Evolutionary conservation across 2,797 vertebrate species (phyloP).

Genomic region (Brotula barbata): DNA sequence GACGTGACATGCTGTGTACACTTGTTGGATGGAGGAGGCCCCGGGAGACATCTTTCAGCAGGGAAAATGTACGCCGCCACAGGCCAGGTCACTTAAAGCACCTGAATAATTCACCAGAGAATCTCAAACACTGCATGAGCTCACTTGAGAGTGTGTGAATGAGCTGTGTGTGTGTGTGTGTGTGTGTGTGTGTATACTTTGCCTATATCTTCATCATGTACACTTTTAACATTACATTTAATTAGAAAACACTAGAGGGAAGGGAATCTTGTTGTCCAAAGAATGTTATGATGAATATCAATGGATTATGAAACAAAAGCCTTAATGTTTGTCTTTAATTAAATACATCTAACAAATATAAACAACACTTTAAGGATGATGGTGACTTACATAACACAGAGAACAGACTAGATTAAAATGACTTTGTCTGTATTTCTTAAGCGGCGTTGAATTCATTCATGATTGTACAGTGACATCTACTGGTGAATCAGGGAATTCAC

Average conservation of each 20-base stretch:
- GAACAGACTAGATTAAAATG: too few species aligned
- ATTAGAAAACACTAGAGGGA: conserved; percentile 11
- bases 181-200: background rate
- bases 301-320: too few species aligned
- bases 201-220: conserved; percentile 13
- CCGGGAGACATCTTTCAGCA: conserved; percentile 34
- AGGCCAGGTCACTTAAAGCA: conserved; percentile 36
- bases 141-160: conserved; percentile 10
- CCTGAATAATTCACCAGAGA: conserved; percentile 55
- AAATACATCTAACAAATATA: too few species aligned
- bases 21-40: too few species aligned
- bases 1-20: too few species aligned
- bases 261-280: too few species aligned
- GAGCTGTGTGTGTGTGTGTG: background rate
- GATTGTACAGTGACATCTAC: conserved; percentile 55
- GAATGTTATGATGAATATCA: too few species aligned
- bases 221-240: conserved; percentile 26
- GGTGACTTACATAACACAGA: too few species aligned
- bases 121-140: conserved; percentile 10
- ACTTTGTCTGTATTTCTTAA: too few species aligned
- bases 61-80: conserved; percentile 21
- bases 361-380: too few species aligned
- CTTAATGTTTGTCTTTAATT: too few species aligned
- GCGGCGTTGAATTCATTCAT: too few species aligned
- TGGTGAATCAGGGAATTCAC: conserved; percentile 44